Evolutionary conservation across 2,888 invertebrate genomes (phyloP).

Genomic region (Ichneumon xanthorius): DNA sequence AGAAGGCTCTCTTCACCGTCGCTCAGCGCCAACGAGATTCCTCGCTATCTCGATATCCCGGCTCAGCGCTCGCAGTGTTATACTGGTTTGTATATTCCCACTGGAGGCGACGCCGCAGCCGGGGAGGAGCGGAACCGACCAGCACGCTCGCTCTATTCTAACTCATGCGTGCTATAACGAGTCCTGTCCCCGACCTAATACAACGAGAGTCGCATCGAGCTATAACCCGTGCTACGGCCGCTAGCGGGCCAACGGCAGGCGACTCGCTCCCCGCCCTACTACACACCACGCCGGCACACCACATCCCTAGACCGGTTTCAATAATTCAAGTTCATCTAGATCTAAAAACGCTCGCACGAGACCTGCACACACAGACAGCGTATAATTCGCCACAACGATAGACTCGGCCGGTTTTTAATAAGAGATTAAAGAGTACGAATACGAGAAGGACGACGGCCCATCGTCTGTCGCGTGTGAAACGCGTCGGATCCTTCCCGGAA

Average conservation of each 20-base stretch:
- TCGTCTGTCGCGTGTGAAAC: conserved; percentile 58
- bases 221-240: conserved; percentile 65
- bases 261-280: conserved; percentile 5
- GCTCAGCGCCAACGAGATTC: not conserved
- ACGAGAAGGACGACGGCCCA: conserved; percentile 25
- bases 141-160: conserved; percentile 74
- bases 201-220: conserved; percentile 79
- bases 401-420: conserved; percentile 56
- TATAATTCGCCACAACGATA: conserved; percentile 51
- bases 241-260: conserved; percentile 23
- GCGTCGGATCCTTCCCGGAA: not conserved
- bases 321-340: conserved; percentile 81
- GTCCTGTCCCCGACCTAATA: conserved; percentile 82
- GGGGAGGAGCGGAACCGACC: not conserved
- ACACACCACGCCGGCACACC: conserved; percentile 31
- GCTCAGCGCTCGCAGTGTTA: not conserved
- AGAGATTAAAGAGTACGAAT: conserved; percentile 19
- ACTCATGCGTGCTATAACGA: conserved; percentile 77
- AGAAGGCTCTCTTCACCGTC: conserved; percentile 20
- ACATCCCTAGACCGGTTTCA: conserved; percentile 78
- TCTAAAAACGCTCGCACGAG: conserved; percentile 70
- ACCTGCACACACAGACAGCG: conserved; percentile 26
- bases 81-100: not conserved
- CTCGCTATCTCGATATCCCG: conserved; percentile 4
- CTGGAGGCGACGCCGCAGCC: not conserved